Base-by-base conservation (phyloP, 2,888 invertebrate species). In the Dichetophora obliterata region DNA sequence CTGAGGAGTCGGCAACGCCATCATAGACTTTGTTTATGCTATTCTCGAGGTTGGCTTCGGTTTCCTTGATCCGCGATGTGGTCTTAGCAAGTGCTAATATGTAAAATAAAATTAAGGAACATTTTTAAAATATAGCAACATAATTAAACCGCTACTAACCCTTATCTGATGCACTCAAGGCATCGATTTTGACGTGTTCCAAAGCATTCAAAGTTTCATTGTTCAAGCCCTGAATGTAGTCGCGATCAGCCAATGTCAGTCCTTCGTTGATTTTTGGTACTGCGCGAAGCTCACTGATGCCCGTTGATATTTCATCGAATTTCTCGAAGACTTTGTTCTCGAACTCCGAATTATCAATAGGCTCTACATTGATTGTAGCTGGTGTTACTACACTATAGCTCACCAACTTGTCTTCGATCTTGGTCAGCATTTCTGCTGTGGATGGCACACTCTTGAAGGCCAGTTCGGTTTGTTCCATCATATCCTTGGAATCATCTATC, bases 121-220 rank as follows among this genome's bases (percentile, higher is more conserved):
- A n/a, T n/a, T 14, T 3, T 9, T 59, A 27, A 59, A 59, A 5
- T 27, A 24, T 24, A 59, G 2, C 16, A 19, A 22, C 16, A 8
- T 50, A 0, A 22, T 34, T 16, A 52, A 37, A 11, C 22, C 27
- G 9, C 34, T 50, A 84, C 88, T 85, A 85, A 92, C 92, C 89
- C 80, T 87, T 88, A 52, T 91, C 90, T 34, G 90, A 88, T 37
- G 85, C 88, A 8, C 88, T 86, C 3, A 88, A 86, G 2, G 92
- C 81, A 34, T 91, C 90, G 43, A 90, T 90, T 78, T 91, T 91
- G 4, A 92, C 87, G 65, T 91, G 91, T 75, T 91, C 91, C 59
- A 94, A 81, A 0, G 91, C 90, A 65, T 90, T 90, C 61, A 92
- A 87, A 0, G 94, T 94, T 72, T 91, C 90, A 86, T 95, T 95